Evolutionary conservation across 2,113 vertebrate species (phyloP).

Genomic region (Apodemus speciosus): DNA sequence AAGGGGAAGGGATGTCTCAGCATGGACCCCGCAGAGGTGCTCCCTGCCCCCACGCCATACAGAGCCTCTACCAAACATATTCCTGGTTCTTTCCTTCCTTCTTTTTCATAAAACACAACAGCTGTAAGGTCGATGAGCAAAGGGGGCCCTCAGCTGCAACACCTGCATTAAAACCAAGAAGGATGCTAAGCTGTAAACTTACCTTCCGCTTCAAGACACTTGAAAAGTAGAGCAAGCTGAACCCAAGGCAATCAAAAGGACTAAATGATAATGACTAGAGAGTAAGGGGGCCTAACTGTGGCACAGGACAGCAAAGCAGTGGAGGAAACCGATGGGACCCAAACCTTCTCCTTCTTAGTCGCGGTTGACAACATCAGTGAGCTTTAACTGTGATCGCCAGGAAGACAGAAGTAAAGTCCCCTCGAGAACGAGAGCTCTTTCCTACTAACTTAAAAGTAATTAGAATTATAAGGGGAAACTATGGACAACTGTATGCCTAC

Average conservation of each 20-base stretch:
- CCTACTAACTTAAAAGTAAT: neutral
- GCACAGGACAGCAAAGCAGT: neutral
- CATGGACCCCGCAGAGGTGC: too few relatives aligned
- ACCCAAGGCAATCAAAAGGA: neutral
- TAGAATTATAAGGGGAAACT: neutral
- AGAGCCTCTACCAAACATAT: too few relatives aligned
- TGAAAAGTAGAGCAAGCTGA: neutral
- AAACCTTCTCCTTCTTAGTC: neutral
- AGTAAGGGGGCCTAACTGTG: neutral
- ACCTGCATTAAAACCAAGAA: neutral
- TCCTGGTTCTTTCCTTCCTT: too few relatives aligned
- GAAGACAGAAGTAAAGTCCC: neutral
- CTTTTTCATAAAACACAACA: too few relatives aligned
- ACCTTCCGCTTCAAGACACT: neutral
- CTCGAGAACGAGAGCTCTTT: neutral
- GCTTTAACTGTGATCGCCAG: neutral
- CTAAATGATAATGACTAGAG: neutral
- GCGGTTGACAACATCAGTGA: neutral
- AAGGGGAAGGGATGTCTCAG: too few relatives aligned
- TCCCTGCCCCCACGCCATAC: too few relatives aligned
- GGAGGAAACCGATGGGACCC: neutral
- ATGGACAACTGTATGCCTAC: neutral
- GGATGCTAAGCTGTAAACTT: neutral
- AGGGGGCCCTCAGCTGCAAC: neutral
- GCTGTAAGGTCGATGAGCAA: neutral